A percentile compares a stretch with the other conserved stretches of the same genome.
Evolutionary conservation across 2,888 invertebrate genomes (phyloP).

Genomic region (Drosophila nigricruria): DNA sequence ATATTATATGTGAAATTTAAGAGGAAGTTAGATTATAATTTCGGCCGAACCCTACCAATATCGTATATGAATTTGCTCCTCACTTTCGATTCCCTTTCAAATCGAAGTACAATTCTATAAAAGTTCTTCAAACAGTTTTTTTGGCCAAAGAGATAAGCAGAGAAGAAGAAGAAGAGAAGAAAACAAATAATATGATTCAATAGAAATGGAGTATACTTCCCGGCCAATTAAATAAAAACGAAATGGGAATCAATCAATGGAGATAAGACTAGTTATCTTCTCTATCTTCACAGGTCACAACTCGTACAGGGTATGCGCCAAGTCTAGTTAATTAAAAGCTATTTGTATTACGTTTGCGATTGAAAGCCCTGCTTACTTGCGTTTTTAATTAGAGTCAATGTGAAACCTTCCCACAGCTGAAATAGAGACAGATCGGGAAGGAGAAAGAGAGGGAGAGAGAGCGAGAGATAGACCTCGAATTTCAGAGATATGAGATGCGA

Average conservation of each 20-base stretch:
- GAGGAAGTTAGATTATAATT: neutral
- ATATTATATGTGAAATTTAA: neutral
- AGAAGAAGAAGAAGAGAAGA: neutral
- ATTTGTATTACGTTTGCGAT: slow-evolving; percentile 3
- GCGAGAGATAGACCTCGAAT: slow-evolving; percentile 1
- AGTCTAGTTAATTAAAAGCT: neutral
- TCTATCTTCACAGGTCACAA: too few species aligned
- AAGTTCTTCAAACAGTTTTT: neutral
- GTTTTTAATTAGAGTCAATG: slow-evolving; percentile 54
- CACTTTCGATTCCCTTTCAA: neutral
- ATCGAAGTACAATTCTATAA: neutral
- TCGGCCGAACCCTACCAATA: neutral
- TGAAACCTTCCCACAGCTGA: slow-evolving; percentile 43
- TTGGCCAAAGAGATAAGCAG: neutral
- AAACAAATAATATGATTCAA: neutral
- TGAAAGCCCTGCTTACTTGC: slow-evolving; percentile 27
- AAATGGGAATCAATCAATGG: neutral
- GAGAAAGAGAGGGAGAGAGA: slow-evolving; percentile 2
- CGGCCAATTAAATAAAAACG: neutral
- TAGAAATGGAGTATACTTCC: neutral
- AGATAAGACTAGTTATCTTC: neutral
- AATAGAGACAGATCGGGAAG: neutral
- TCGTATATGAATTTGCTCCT: neutral
- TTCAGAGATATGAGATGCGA: slow-evolving; percentile 9
- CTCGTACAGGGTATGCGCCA: neutral